Evolutionary conservation across 2,113 vertebrate genomes (phyloP).

Genomic region (Petaurus breviceps): DNA sequence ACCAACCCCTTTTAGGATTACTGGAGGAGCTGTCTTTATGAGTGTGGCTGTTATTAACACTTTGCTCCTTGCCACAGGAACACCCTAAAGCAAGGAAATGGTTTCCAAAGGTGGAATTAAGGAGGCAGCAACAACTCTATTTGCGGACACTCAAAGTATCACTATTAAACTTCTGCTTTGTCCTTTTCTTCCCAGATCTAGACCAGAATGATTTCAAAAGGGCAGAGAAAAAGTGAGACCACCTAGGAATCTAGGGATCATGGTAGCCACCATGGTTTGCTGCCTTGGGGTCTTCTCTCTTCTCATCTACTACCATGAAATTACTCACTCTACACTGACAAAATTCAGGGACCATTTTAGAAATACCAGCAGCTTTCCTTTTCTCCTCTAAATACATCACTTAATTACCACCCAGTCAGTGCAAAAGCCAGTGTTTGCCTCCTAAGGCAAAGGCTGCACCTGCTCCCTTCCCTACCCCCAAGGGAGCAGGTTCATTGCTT

Average conservation of each 20-base stretch:
- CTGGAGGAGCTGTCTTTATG: not conserved
- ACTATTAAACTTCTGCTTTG: not conserved
- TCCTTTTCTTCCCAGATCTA: not conserved
- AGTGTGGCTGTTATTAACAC: not conserved
- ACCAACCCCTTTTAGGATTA: not conserved
- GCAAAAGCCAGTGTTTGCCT: conserved; percentile 13
- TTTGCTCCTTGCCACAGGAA: not conserved
- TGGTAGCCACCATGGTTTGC: not conserved
- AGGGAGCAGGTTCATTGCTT: not conserved
- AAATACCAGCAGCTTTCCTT: not conserved
- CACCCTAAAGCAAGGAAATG: not conserved
- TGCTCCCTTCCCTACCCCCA: not conserved
- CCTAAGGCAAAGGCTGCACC: conserved; percentile 11
- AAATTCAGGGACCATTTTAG: not conserved
- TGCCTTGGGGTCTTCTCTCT: not conserved
- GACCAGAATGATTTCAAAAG: not conserved
- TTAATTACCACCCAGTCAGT: not conserved
- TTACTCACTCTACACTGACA: not conserved
- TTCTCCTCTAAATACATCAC: not conserved
- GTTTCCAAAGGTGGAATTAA: not conserved
- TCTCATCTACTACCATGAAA: not conserved
- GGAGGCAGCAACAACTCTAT: not conserved
- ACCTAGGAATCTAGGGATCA: not conserved
- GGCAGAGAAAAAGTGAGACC: not conserved
- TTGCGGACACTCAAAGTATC: not conserved